Conservation (phyloP, 2,888 invertebrate genomes). For the Listrodromus nycthemerus region DNA sequence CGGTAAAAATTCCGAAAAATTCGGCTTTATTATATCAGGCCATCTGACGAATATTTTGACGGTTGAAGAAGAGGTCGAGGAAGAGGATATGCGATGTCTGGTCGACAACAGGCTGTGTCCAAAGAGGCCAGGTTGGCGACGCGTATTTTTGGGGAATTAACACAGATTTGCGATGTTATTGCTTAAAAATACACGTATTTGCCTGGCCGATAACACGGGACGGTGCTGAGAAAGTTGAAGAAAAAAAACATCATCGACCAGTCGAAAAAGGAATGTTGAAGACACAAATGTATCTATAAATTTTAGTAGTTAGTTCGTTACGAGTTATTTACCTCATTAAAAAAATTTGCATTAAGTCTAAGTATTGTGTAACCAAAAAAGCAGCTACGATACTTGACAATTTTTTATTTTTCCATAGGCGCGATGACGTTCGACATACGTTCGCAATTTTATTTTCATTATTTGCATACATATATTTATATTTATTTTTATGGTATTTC, state of each 20-base stretch:
- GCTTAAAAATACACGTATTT: constrained; percentile 99
- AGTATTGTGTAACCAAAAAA: background rate
- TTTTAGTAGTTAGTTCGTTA: background rate
- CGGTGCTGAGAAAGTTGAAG: background rate
- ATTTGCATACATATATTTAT: background rate
- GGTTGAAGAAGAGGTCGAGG: background rate
- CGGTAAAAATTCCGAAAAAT: no score
- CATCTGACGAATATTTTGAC: no score
- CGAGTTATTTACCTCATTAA: background rate
- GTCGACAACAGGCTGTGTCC: constrained; percentile 5
- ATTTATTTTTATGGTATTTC: background rate
- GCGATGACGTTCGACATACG: background rate
- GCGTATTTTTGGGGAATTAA: constrained; percentile 99
- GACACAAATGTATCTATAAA: background rate
- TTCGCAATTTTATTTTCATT: background rate
- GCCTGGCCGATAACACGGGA: constrained; percentile 88
- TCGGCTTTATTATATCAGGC: no score
- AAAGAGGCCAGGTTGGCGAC: constrained; percentile 91
- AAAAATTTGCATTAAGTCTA: background rate
- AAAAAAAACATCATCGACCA: background rate
- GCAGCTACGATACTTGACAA: background rate
- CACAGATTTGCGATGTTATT: constrained; percentile 98
- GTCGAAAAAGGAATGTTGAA: background rate
- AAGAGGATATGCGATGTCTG: background rate
- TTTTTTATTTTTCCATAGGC: background rate